Percentiles rank a stretch among this genome's conserved stretches.
These are phyloP conservation scores for Troides oblongomaculatus DNA, from an alignment of 2,888 invertebrate genomes.

Conservation along the genomic window DNA sequence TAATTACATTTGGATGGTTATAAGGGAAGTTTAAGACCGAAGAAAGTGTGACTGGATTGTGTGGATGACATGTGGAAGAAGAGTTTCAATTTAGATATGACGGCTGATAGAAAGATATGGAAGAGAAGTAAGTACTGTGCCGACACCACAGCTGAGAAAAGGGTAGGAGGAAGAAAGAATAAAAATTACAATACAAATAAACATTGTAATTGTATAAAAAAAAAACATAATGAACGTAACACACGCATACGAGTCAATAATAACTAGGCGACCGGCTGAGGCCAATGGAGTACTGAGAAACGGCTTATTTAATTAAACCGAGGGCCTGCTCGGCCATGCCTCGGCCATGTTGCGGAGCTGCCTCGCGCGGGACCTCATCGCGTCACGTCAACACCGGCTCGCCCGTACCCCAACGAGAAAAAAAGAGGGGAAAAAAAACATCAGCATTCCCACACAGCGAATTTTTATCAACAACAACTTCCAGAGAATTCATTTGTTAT, in stretches of 20 bases:
- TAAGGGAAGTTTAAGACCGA: too few species aligned
- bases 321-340: constrained; percentile 57
- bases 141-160: too few species aligned
- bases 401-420: constrained; percentile 22
- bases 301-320: constrained; percentile 71
- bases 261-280: constrained; percentile 25
- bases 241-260: constrained; percentile 24
- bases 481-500: constrained; percentile 17
- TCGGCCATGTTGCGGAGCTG: constrained; percentile 36
- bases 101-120: too few species aligned
- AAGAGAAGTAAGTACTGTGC: too few species aligned
- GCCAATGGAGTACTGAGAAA: constrained; percentile 51
- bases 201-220: not conserved
- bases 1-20: too few species aligned
- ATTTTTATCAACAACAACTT: constrained; percentile 12
- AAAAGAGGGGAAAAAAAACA: constrained; percentile 13
- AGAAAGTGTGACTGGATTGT: too few species aligned
- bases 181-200: too few species aligned
- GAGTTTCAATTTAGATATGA: too few species aligned
- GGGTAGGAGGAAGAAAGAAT: too few species aligned
- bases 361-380: constrained; percentile 35
- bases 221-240: constrained; percentile 14
- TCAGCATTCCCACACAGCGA: constrained; percentile 1
- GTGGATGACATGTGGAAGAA: too few species aligned
- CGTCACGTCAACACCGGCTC: constrained; percentile 11